phyloP scores from a whole-genome alignment of 64 coral and sea anemone genomes.

The Montipora capricornis region DNA sequence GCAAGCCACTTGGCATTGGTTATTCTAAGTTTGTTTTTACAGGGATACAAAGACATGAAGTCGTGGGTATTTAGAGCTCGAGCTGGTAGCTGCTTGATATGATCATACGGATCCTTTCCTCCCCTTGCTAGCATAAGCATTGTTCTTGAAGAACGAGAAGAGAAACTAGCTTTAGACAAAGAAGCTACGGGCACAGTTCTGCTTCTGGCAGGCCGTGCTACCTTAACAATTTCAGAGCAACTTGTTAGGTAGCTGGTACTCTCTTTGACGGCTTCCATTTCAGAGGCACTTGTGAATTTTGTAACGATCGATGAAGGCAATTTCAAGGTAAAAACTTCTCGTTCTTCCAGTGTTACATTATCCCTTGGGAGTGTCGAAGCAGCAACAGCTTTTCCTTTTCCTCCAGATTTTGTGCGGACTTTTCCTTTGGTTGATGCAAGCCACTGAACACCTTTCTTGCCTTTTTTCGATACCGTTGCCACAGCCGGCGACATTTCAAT shows the following conservation, averaged over 20 bases:
- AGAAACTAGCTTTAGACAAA: neutral
- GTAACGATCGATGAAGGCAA: neutral
- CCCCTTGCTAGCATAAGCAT: slow-evolving; percentile 21
- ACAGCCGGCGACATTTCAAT: neutral
- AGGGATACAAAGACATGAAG: slow-evolving; percentile 17
- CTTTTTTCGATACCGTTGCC: neutral
- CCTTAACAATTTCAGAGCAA: neutral
- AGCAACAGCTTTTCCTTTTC: neutral
- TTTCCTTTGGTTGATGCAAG: neutral
- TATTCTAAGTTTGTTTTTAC: slow-evolving; percentile 6
- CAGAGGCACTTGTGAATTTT: slow-evolving; percentile 42
- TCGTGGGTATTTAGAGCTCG: slow-evolving; percentile 35
- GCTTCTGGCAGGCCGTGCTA: neutral
- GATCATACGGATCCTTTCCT: slow-evolving; percentile 31
- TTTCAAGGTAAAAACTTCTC: slow-evolving; percentile 23
- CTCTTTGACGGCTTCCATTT: neutral
- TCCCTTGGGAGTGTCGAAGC: neutral
- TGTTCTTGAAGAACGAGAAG: slow-evolving; percentile 42
- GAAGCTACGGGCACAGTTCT: slow-evolving; percentile 15
- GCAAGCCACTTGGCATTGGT: neutral
- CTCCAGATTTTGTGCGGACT: neutral
- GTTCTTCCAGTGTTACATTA: neutral
- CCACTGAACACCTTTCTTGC: neutral
- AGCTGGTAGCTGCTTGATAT: slow-evolving; percentile 23
- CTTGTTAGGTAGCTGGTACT: neutral